Conservation (phyloP, 2,797 vertebrate species). For the Pseudochromis fuscus region DNA sequence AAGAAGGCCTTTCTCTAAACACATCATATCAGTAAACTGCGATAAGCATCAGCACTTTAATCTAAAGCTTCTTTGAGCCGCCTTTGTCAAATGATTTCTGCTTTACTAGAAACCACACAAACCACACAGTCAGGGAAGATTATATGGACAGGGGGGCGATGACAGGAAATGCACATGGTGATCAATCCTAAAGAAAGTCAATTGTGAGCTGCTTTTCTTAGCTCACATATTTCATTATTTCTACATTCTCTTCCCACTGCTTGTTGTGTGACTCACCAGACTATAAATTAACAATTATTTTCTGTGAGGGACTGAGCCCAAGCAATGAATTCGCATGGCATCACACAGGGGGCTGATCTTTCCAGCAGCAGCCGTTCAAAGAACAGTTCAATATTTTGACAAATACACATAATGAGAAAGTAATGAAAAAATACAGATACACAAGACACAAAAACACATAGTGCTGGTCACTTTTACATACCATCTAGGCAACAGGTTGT, state of each 20-base stretch:
- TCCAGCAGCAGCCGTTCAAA: constrained; percentile 9
- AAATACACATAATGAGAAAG: constrained; percentile 25
- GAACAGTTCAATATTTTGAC: constrained; percentile 12
- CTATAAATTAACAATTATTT: constrained; percentile 52
- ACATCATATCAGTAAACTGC: constrained; percentile 57
- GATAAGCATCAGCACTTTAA: constrained; percentile 68
- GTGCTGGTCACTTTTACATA: no score
- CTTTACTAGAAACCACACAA: constrained; percentile 47
- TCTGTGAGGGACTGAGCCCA: constrained; percentile 34
- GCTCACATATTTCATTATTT: constrained; percentile 68
- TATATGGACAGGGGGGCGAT: constrained; percentile 30
- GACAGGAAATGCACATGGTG: constrained; percentile 37
- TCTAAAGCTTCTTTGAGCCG: constrained; percentile 58
- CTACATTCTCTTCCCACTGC: constrained; percentile 39
- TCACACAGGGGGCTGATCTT: constrained; percentile 13
- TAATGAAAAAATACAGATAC: constrained; percentile 15
- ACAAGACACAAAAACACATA: no score
- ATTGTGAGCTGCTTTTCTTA: constrained; percentile 37
- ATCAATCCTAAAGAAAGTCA: constrained; percentile 52
- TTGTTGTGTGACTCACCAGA: constrained; percentile 45
- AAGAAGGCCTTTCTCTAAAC: constrained; percentile 58
- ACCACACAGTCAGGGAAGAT: constrained; percentile 40
- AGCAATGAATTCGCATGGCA: constrained; percentile 34
- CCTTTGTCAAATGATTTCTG: constrained; percentile 61
- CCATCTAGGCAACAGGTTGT: no score